These are phyloP conservation scores for Phenganax marumi DNA, from an alignment of 92 coral and sea anemone species.

Conservation along the genomic window DNA sequence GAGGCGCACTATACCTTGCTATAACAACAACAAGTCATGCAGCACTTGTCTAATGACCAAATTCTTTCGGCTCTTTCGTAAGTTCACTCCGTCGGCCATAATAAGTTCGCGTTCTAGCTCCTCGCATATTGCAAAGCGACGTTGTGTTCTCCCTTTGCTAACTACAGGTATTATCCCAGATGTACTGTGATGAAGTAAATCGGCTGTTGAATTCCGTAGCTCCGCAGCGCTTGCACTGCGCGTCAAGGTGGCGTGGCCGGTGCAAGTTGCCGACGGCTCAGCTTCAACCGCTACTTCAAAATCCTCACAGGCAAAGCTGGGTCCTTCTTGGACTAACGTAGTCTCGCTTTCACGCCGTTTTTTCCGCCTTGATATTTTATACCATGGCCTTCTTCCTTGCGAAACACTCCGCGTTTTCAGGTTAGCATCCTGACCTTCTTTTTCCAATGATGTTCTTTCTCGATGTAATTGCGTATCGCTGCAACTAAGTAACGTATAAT, in stretches of 20 bases:
- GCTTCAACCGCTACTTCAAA: slow-evolving; percentile 25
- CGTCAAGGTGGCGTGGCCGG: slow-evolving; percentile 11
- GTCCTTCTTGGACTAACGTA: not conserved
- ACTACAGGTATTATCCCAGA: not conserved
- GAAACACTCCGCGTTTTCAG: not conserved
- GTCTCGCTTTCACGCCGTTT: slow-evolving; percentile 22
- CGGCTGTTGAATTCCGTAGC: not conserved
- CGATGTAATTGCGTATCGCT: slow-evolving; percentile 26
- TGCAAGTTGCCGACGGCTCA: not conserved
- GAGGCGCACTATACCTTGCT: not conserved
- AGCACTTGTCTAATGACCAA: slow-evolving; percentile 42
- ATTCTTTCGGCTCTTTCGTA: slow-evolving; percentile 37
- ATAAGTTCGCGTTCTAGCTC: slow-evolving; percentile 33
- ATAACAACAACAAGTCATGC: slow-evolving; percentile 33
- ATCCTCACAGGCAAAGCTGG: not conserved
- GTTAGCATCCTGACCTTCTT: not conserved
- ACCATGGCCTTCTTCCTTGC: slow-evolving; percentile 17
- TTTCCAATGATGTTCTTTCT: not conserved
- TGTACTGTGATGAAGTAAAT: no score
- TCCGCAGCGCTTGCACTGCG: not conserved
- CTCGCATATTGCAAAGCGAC: slow-evolving; percentile 39
- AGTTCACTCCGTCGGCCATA: slow-evolving; percentile 31
- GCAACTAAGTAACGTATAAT: slow-evolving; percentile 11
- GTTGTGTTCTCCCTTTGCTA: not conserved
- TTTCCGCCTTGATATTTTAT: slow-evolving; percentile 6